These are phyloP conservation scores for Malacoctenus gilli DNA, from an alignment of 2,797 vertebrate genomes.

Conservation along the genomic window DNA sequence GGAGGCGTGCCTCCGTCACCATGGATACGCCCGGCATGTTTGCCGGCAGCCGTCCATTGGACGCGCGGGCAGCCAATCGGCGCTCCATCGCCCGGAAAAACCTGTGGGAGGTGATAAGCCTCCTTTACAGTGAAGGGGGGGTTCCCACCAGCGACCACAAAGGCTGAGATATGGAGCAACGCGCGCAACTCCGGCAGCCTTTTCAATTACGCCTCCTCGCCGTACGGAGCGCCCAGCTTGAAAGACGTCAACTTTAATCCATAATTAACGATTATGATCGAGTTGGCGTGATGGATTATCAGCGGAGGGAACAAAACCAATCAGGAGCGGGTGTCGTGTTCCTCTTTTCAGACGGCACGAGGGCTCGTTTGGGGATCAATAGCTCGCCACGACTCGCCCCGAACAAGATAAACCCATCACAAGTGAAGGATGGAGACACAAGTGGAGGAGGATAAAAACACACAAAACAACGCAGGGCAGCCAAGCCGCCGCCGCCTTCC, in stretches of 20 bases:
- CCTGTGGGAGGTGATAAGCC: conserved; percentile 64
- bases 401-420: conserved; percentile 71
- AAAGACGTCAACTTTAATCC: conserved; percentile 3
- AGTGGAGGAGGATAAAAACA: not conserved
- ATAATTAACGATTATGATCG: conserved; percentile 20
- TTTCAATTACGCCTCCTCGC: conserved; percentile 22
- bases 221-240: not conserved
- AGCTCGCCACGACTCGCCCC: conserved; percentile 60
- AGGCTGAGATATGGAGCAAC: conserved; percentile 33
- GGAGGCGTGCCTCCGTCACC: conserved; percentile 28
- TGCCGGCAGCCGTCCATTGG: conserved; percentile 35
- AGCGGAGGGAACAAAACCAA: conserved; percentile 30
- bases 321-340: conserved; percentile 38
- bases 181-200: conserved; percentile 35
- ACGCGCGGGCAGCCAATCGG: conserved; percentile 48
- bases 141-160: conserved; percentile 49
- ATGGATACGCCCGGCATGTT: conserved; percentile 64
- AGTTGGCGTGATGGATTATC: conserved; percentile 34
- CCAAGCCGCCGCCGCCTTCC: conserved; percentile 57
- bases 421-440: conserved; percentile 62
- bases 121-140: conserved; percentile 38
- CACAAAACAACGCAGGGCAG: conserved; percentile 31
- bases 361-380: conserved; percentile 78
- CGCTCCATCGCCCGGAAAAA: conserved; percentile 50
- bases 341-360: conserved; percentile 71